Percentiles rank a stretch among this genome's conserved stretches.
These are phyloP conservation scores for Triplophysa rosa DNA, from an alignment of 2,113 vertebrate genomes.

Conservation along the genomic window DNA sequence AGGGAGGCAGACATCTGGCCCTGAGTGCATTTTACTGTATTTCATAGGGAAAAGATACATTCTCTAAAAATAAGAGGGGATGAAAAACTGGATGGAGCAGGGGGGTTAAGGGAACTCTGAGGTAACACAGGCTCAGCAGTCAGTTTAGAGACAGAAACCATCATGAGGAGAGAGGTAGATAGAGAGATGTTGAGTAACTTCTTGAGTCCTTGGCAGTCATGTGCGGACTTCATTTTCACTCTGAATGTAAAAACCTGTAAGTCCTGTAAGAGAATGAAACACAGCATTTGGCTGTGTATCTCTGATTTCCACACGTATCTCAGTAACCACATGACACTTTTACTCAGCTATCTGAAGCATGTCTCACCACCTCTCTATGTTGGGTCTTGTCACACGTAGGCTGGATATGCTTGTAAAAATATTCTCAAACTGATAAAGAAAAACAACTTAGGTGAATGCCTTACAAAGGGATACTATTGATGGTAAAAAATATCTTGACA, in stretches of 20 bases:
- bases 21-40: slow-evolving; percentile 62
- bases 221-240: background rate
- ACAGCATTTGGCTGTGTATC: slow-evolving; percentile 37
- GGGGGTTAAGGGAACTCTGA: slow-evolving; percentile 30
- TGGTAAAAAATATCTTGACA: slow-evolving; percentile 21
- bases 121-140: slow-evolving; percentile 37
- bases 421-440: slow-evolving; percentile 42
- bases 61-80: slow-evolving; percentile 51
- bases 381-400: slow-evolving; percentile 47
- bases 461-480: slow-evolving; percentile 20
- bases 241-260: background rate
- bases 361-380: slow-evolving; percentile 52
- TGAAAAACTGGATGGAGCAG: slow-evolving; percentile 1
- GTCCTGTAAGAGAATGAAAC: slow-evolving; percentile 13
- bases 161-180: background rate
- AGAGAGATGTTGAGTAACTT: background rate
- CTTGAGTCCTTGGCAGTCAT: background rate
- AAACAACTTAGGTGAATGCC: slow-evolving; percentile 43
- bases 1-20: slow-evolving; percentile 42
- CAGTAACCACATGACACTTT: slow-evolving; percentile 50
- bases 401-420: slow-evolving; percentile 47
- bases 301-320: slow-evolving; percentile 44
- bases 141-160: slow-evolving; percentile 7
- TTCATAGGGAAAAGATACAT: slow-evolving; percentile 47
- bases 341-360: slow-evolving; percentile 50